Evolutionary conservation across 92 coral and sea anemone species (phyloP).

Genomic region (Palythoa caribaeorum): DNA sequence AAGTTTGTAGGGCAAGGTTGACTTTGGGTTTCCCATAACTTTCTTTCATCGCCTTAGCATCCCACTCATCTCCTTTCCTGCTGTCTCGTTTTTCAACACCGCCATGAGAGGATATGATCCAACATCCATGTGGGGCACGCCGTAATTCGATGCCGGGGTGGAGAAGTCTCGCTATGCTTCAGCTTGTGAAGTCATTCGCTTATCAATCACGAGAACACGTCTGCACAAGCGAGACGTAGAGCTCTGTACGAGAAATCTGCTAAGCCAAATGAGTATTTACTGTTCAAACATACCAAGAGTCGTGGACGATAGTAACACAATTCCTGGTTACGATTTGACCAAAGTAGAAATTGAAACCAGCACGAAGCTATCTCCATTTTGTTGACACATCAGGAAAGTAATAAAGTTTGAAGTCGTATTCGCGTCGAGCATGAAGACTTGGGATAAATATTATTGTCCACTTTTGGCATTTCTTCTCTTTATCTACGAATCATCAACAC

Average conservation of each 20-base stretch:
- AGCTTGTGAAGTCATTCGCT: slow-evolving; percentile 30
- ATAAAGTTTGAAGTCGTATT: neutral
- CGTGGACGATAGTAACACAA: neutral
- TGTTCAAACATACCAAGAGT: neutral
- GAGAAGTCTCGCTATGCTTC: slow-evolving; percentile 5
- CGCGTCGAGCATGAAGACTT: neutral
- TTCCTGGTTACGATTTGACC: neutral
- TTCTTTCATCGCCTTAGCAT: slow-evolving; percentile 27
- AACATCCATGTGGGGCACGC: slow-evolving; percentile 25
- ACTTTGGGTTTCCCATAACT: slow-evolving; percentile 14
- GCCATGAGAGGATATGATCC: slow-evolving; percentile 37
- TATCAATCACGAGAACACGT: slow-evolving; percentile 27
- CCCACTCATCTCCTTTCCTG: neutral
- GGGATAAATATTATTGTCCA: neutral
- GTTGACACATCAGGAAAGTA: slow-evolving; percentile 2
- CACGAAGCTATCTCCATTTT: neutral
- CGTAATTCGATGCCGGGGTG: slow-evolving; percentile 44
- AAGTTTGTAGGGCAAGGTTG: neutral
- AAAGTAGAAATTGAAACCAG: neutral
- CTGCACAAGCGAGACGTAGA: neutral
- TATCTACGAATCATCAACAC: slow-evolving; percentile 7
- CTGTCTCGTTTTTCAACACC: slow-evolving; percentile 13
- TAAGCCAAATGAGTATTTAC: neutral
- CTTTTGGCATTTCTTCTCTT: slow-evolving; percentile 1
- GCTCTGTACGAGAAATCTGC: neutral